These are phyloP conservation scores for Thripadectes ignobilis DNA, from an alignment of 2,797 vertebrate genomes.

Conservation along the genomic window DNA sequence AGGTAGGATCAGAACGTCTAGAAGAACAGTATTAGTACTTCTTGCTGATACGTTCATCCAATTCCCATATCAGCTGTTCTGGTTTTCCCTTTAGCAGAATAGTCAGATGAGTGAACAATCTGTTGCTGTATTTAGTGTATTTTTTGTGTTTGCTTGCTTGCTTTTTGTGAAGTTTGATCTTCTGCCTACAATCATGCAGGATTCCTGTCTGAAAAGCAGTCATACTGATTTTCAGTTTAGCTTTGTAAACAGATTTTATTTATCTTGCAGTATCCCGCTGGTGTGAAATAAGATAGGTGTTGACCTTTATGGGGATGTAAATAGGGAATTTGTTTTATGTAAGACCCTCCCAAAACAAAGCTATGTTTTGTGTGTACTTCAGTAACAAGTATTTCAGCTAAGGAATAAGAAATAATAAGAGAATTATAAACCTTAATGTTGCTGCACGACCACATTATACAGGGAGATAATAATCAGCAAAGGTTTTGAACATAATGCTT, in stretches of 20 bases:
- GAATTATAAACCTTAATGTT: background rate
- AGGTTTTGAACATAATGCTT: background rate
- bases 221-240: background rate
- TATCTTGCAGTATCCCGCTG: background rate
- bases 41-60: background rate
- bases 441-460: background rate
- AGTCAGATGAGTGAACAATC: background rate
- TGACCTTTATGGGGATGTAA: background rate
- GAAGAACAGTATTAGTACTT: background rate
- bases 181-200: background rate
- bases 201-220: background rate
- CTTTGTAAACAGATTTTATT: background rate
- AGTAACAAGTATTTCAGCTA: background rate
- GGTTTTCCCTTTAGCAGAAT: background rate
- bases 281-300: background rate
- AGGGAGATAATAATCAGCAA: background rate
- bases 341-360: background rate
- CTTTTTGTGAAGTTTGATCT: background rate
- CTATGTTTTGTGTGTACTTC: background rate
- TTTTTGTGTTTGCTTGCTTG: background rate
- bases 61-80: background rate
- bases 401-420: background rate
- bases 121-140: background rate
- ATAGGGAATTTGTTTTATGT: background rate
- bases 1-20: background rate